These are phyloP conservation scores for Caenorhabditis parvicauda DNA, from an alignment of 2,888 invertebrate species.

Conservation along the genomic window DNA sequence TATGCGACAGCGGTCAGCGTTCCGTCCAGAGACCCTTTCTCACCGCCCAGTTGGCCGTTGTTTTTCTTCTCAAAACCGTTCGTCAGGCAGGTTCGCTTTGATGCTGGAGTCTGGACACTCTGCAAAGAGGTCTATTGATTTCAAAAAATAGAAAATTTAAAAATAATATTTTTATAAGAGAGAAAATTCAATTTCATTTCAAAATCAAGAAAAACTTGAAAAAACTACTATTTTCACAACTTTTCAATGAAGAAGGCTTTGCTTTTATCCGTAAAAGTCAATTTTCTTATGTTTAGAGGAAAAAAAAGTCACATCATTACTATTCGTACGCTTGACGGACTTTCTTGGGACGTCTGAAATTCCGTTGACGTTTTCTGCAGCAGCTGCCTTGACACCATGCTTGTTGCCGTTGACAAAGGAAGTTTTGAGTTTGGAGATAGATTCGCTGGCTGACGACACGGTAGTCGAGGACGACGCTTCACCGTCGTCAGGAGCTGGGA, in stretches of 20 bases:
- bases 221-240: no score
- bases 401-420: no score
- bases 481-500: no score
- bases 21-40: slow-evolving; percentile 13
- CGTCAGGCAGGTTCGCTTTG: slow-evolving; percentile 31
- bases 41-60: no score
- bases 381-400: no score
- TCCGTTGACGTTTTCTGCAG: no score
- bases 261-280: not conserved
- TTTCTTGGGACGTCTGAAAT: no score
- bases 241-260: no score
- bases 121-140: slow-evolving; percentile 2
- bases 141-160: not conserved
- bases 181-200: not conserved
- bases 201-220: not conserved
- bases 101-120: slow-evolving; percentile 26
- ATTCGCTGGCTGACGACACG: no score
- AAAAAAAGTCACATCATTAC: not conserved
- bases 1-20: slow-evolving; percentile 28
- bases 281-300: not conserved
- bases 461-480: no score
- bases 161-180: not conserved
- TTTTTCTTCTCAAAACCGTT: slow-evolving; percentile 40
- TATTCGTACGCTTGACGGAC: no score
- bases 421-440: no score